phyloP scores from a whole-genome alignment of 2,113 vertebrate genomes.

The Petroica traversi region DNA sequence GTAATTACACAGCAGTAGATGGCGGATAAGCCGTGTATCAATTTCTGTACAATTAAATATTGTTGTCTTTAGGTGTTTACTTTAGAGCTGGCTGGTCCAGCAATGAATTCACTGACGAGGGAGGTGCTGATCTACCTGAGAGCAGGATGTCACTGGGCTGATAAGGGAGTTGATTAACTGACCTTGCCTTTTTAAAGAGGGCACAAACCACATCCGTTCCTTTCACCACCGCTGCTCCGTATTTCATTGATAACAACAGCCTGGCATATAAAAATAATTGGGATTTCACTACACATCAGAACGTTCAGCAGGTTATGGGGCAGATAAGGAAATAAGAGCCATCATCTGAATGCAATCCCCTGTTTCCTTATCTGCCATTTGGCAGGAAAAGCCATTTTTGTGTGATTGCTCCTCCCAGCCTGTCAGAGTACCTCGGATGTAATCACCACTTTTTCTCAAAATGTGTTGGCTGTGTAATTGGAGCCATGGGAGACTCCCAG shows the following conservation, averaged over 20 bases:
- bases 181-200: background rate
- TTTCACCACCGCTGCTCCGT: background rate
- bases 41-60: background rate
- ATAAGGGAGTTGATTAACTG: background rate
- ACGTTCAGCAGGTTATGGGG: background rate
- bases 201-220: background rate
- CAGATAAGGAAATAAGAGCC: background rate
- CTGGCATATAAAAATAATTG: background rate
- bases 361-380: background rate
- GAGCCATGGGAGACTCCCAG: background rate
- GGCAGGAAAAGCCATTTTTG: background rate
- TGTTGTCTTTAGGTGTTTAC: background rate
- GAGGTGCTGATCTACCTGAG: background rate
- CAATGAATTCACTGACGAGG: background rate
- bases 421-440: background rate
- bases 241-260: background rate
- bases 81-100: background rate
- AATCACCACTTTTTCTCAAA: background rate
- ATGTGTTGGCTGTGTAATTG: background rate
- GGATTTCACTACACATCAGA: background rate
- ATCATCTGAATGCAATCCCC: background rate
- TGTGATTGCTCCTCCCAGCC: background rate
- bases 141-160: background rate
- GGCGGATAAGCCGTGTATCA: accelerated
- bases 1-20: background rate